These are phyloP conservation scores for Cheilosia impressa DNA, from an alignment of 2,888 invertebrate genomes.

Conservation along the genomic window DNA sequence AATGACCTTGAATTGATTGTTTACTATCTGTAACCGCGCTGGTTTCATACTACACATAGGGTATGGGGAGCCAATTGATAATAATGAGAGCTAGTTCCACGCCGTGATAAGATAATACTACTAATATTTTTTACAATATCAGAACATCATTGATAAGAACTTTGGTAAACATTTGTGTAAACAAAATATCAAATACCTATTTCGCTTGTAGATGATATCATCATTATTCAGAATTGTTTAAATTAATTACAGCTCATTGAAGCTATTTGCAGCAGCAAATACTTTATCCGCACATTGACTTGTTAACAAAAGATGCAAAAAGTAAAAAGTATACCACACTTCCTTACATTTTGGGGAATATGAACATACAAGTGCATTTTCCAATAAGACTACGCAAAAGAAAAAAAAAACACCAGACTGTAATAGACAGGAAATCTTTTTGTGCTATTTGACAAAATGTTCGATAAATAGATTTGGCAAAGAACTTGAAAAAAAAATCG, in stretches of 20 bases:
- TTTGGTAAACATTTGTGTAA: too few species aligned
- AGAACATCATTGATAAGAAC: too few species aligned
- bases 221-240: neutral
- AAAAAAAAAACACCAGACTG: neutral
- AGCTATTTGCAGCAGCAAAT: neutral
- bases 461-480: conserved; percentile 44
- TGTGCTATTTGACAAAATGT: neutral
- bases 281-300: neutral
- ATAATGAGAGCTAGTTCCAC: neutral
- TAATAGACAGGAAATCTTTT: conserved; percentile 10
- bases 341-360: neutral
- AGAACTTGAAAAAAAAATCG: conserved; percentile 39
- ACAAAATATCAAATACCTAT: too few species aligned
- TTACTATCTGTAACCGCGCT: neutral
- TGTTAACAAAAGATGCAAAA: neutral
- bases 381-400: conserved; percentile 21
- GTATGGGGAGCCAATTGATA: neutral
- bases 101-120: neutral
- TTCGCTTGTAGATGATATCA: neutral
- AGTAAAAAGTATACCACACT: neutral
- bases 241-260: neutral
- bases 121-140: too few species aligned
- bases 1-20: neutral
- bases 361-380: conserved; percentile 18
- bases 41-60: neutral